These are phyloP conservation scores for Drosophila sechellia DNA, from an alignment of 1,140 invertebrate genomes.

Conservation along the genomic window DNA sequence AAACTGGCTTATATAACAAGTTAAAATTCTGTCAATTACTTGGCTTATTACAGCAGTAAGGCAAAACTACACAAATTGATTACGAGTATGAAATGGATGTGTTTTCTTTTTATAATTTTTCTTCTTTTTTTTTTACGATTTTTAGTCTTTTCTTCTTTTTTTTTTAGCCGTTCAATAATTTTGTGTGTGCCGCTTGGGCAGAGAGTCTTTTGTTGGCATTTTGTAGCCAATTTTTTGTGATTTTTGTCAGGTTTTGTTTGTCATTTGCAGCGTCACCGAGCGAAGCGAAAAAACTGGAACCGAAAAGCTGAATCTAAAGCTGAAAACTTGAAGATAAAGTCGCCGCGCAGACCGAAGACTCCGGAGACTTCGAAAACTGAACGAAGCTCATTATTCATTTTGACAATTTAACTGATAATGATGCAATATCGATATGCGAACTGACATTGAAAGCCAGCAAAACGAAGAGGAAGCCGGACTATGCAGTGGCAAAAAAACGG, in stretches of 20 bases:
- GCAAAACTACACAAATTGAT: slow-evolving; percentile 19
- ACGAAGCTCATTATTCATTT: slow-evolving; percentile 81
- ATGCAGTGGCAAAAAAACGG: slow-evolving; percentile 31
- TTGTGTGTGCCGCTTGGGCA: slow-evolving; percentile 7
- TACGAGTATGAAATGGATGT: slow-evolving; percentile 19
- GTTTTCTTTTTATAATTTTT: slow-evolving; percentile 14
- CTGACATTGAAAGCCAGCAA: slow-evolving; percentile 70
- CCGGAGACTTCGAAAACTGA: not conserved
- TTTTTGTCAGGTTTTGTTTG: slow-evolving; percentile 67
- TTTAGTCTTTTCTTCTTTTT: not conserved
- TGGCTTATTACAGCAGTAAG: slow-evolving; percentile 37
- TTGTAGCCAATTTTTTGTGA: slow-evolving; percentile 61
- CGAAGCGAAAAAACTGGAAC: slow-evolving; percentile 53
- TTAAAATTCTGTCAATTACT: slow-evolving; percentile 48
- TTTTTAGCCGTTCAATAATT: slow-evolving; percentile 15
- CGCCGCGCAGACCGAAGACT: slow-evolving; percentile 6
- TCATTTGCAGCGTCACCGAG: slow-evolving; percentile 73
- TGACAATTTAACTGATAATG: slow-evolving; percentile 83
- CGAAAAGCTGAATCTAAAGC: slow-evolving; percentile 24
- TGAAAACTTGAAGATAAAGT: slow-evolving; percentile 44
- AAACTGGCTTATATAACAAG: slow-evolving; percentile 33
- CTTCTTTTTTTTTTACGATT: slow-evolving; percentile 5
- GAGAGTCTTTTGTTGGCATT: slow-evolving; percentile 62
- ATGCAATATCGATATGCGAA: slow-evolving; percentile 77
- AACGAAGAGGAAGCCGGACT: slow-evolving; percentile 38